phyloP scores from a whole-genome alignment of 2,888 invertebrate species.

The Apamea epomidion region DNA sequence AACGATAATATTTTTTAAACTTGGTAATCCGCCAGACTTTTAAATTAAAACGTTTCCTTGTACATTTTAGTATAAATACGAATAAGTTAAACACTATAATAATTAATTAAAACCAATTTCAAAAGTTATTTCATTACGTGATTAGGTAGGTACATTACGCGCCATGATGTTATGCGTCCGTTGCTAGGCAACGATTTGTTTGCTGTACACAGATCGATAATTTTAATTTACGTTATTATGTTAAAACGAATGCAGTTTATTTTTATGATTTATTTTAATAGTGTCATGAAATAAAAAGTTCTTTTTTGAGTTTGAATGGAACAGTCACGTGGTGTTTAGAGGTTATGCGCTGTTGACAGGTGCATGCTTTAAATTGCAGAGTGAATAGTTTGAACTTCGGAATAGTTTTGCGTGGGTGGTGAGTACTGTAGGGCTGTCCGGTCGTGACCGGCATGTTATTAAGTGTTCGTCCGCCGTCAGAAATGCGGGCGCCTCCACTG shows the following conservation, averaged over 20 bases:
- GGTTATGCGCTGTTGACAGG: constrained; percentile 25
- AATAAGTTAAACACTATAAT: background rate
- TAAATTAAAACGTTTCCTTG: background rate
- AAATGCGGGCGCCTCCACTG: constrained; percentile 78
- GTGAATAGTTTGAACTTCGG: constrained; percentile 53
- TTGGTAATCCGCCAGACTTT: background rate
- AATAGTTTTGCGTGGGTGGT: constrained; percentile 40
- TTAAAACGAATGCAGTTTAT: constrained; percentile 18
- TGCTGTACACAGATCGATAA: constrained; percentile 19
- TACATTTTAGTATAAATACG: background rate
- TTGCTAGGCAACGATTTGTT: constrained; percentile 59
- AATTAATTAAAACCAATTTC: constrained; percentile 12
- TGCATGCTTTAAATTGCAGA: constrained; percentile 37
- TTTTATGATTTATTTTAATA: constrained; percentile 1
- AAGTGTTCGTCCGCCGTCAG: constrained; percentile 69
- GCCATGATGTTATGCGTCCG: constrained; percentile 33
- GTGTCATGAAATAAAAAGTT: constrained; percentile 13
- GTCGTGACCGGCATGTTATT: constrained; percentile 74
- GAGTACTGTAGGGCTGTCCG: constrained; percentile 47
- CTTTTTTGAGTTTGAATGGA: constrained; percentile 20
- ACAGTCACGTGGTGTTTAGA: constrained; percentile 10
- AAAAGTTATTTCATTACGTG: constrained; percentile 36
- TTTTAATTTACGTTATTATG: constrained; percentile 17
- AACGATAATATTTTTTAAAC: constrained; percentile 2
- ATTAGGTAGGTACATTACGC: constrained; percentile 29